Base-by-base conservation (phyloP, 2,888 invertebrate species). In the Trilocha varians region DNA sequence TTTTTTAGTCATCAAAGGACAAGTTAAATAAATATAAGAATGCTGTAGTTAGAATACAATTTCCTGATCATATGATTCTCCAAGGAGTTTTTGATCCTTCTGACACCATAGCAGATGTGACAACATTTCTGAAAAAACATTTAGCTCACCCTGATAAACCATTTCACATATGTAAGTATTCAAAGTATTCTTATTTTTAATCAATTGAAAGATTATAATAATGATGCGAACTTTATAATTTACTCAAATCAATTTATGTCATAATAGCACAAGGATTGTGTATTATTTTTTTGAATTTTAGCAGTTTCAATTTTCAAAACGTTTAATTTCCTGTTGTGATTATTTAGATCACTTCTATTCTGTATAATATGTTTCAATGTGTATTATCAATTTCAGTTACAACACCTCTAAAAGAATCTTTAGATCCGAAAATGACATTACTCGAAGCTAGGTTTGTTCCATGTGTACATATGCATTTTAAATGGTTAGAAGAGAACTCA, bases 1-100 rank as follows among this genome's bases (percentile, higher is more conserved):
- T 25, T 32, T 75, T 72, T 43, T 58, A 84, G 84, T 53, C 55
- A 34, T 67, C 70, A 32, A 48, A 64, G 47, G 64, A 70, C 39
- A 88, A 88, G 59, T 72, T 93, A 18, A 88, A 89, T 41, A 87
- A 88, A 51, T 96, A 95, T 74, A 91, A 91, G 57, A 89, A 90
- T 62, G 91, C 91, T 38, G 90, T 96, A 8, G 91, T 98, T 36
- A 87, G 97, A 42, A 83, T 98, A 48, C 92, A 94, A 65, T 97
- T 98, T 72, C 96, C 96, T 2, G 93, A 96, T 75, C 89, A 91
- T 40, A 87, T 92, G 36, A 93, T 97, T 34, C 84, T 98, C 16
- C 98, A 98, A 77, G 97, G 93, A 9, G 87, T 93, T 34, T 98
- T 98, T 64, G 85, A 87, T 49, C 93, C 96, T 1, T 82, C 87